Evolutionary conservation across 1,140 invertebrate genomes (phyloP), one percentile per base, ranked within the genome.

Genomic region (Frieseomelitta varia): DNA sequence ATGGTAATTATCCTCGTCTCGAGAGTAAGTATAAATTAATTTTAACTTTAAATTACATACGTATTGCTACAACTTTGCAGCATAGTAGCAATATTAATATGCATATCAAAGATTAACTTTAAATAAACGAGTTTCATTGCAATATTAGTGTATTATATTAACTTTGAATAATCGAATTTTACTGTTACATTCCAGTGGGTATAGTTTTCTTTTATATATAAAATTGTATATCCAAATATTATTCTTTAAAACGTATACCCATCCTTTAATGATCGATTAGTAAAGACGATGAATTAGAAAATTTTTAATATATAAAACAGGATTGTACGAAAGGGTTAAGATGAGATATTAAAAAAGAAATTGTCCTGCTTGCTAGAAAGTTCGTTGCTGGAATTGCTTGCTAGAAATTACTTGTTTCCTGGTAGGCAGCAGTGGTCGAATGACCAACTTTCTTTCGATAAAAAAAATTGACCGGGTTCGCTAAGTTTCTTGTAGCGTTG

Each of bases 361-460:
- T 4, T 3, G 24, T 47, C 39, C 39, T 47, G 39, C 39, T 8
- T 47, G 39, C 39, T 47, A 47, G 39, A 47, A 47, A 47, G 39
- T 47, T 47, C 8, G 6, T 47, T 47, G 39, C 6, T 68, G 55
- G 30, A 56, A 63, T 27, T 55, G n/a, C 27, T 24, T 17, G 10
- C 6, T n/a, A 30, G 68, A 39, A 84, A 79, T 24, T 55, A 34
- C 47, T 19, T 15, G 47, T 21, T 68, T 12, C 14, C n/a, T 61
- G 65, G 84, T 6, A 47, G 8, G 39, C 39, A 47, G 39, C 39
- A 47, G 39, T 47, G 39, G 84, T 84, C 81, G 47, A 71, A 39
- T 67, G 68, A 72, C 53, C 72, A 79, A 87, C 89, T 92, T 92
- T 92, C 91, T 80, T 91, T 82, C 65, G 75, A 90, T 88, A n/a